Percentiles rank a stretch among this genome's conserved stretches.
phyloP scores from a whole-genome alignment of 2,888 invertebrate genomes.

The Limenitis camilla region DNA sequence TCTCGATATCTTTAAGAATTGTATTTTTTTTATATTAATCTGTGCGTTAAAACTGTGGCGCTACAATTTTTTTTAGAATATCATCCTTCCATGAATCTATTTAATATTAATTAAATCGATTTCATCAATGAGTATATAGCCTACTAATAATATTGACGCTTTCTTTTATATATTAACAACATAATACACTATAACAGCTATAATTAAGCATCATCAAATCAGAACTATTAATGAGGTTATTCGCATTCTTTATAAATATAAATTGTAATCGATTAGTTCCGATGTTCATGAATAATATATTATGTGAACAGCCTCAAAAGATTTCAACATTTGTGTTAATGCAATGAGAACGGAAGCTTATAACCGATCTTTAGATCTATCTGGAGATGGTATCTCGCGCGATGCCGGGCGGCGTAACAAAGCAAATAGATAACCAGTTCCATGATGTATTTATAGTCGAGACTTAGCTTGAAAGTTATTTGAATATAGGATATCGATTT shows the following conservation, averaged over 20 bases:
- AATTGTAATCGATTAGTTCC: conserved; percentile 24
- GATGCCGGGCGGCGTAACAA: conserved; percentile 33
- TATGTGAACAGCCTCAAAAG: conserved; percentile 29
- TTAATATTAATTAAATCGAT: no score
- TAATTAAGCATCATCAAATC: conserved; percentile 12
- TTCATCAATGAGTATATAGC: no score
- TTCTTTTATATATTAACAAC: no score
- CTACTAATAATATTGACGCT: no score
- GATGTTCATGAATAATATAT: conserved; percentile 21
- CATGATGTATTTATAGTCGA: conserved; percentile 15
- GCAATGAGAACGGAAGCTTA: conserved; percentile 30
- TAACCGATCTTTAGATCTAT: conserved; percentile 39
- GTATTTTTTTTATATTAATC: no score
- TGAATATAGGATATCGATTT: neutral
- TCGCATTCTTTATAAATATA: conserved; percentile 16
- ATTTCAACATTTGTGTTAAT: conserved; percentile 22
- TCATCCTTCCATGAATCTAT: no score
- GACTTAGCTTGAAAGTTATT: conserved; percentile 2
- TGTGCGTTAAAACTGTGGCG: no score
- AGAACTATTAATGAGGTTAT: conserved; percentile 13
- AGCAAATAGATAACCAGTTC: conserved; percentile 36
- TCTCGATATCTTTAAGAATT: no score
- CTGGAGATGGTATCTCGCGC: conserved; percentile 36
- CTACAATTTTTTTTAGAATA: no score
- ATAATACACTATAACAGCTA: no score